These are phyloP conservation scores for Phalacrocorax carbo DNA, from an alignment of 2,113 vertebrate genomes.

Conservation along the genomic window DNA sequence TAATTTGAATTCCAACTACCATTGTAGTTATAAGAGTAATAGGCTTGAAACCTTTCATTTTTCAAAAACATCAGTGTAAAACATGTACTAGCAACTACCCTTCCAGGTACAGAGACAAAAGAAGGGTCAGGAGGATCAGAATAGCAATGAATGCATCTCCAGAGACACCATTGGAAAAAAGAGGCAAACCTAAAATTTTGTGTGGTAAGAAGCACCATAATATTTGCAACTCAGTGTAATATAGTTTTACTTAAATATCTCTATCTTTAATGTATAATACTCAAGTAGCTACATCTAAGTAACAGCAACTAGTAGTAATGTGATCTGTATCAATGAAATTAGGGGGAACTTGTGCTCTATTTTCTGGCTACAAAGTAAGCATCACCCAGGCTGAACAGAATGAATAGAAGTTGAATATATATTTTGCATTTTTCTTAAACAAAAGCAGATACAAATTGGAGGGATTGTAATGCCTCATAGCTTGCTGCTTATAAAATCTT, in stretches of 20 bases:
- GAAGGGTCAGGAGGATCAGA: neutral
- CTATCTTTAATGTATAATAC: neutral
- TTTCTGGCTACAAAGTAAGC: neutral
- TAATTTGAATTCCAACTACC: neutral
- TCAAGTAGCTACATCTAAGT: neutral
- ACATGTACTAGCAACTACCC: neutral
- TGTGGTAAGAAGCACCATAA: neutral
- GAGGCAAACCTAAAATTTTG: neutral
- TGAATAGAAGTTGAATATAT: neutral
- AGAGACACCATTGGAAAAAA: neutral
- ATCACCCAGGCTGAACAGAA: neutral
- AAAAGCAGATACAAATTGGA: constrained; percentile 5
- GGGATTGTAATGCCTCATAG: neutral
- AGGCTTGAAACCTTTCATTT: neutral
- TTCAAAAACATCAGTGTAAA: neutral
- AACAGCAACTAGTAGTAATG: neutral
- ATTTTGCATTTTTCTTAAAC: neutral
- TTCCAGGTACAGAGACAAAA: neutral
- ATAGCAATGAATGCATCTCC: neutral
- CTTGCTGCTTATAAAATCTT: constrained; percentile 29
- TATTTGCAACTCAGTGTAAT: neutral
- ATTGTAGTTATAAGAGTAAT: neutral
- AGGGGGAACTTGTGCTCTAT: neutral
- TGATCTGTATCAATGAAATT: neutral
- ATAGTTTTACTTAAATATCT: neutral